Evolutionary conservation across 2,113 vertebrate genomes (phyloP).

Genomic region (Ochotona curzoniae): DNA sequence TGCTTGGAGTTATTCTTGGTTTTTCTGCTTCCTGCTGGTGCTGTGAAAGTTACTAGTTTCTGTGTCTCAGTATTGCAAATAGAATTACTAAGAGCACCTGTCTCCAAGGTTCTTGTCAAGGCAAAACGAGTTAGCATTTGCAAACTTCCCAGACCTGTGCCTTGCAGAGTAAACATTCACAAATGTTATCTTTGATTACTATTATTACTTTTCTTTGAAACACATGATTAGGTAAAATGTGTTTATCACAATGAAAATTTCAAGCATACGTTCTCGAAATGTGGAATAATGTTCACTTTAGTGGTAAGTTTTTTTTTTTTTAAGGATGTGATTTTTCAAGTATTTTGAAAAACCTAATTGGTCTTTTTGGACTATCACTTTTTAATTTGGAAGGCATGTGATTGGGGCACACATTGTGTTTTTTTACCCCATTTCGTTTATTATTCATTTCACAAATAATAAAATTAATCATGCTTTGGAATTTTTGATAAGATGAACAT

Average conservation of each 20-base stretch:
- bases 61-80: not conserved
- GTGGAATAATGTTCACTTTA: not conserved
- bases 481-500: constrained; percentile 12
- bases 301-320: not conserved
- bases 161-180: not conserved
- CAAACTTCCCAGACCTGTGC: not conserved
- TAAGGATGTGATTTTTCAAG: not conserved
- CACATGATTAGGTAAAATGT: not conserved
- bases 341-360: not conserved
- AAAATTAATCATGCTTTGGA: not conserved
- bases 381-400: not conserved
- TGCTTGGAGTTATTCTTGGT: not conserved
- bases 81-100: not conserved
- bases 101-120: not conserved
- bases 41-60: not conserved
- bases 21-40: not conserved
- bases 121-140: not conserved
- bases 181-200: not conserved
- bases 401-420: not conserved
- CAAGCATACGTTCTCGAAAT: not conserved
- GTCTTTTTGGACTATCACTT: not conserved
- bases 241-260: not conserved
- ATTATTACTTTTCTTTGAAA: not conserved
- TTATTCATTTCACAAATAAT: not conserved
- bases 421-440: not conserved